These are phyloP conservation scores for Vulpes vulpes DNA, from an alignment of 2,113 vertebrate species.

Conservation along the genomic window DNA sequence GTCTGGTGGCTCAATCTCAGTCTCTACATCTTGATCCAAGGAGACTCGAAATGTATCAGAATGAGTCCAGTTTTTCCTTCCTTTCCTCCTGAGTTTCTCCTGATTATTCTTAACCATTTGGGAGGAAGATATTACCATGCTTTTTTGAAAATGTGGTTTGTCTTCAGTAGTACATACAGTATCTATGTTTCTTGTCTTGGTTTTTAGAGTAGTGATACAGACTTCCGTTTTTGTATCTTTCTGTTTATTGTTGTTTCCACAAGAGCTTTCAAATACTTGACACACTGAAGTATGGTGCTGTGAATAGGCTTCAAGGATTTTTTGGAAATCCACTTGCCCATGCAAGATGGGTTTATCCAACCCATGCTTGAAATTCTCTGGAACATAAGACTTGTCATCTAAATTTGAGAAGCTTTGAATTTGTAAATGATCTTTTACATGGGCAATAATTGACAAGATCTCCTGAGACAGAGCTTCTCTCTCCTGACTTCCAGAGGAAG, in stretches of 20 bases:
- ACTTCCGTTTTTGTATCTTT: constrained; percentile 65
- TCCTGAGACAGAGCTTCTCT: constrained; percentile 86
- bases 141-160: neutral
- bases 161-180: constrained; percentile 80
- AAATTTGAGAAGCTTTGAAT: constrained; percentile 89
- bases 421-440: constrained; percentile 86
- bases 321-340: constrained; percentile 86
- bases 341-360: constrained; percentile 80
- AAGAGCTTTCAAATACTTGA: constrained; percentile 85
- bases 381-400: constrained; percentile 92
- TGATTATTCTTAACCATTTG: neutral
- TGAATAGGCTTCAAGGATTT: constrained; percentile 88
- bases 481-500: constrained; percentile 65
- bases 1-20: neutral
- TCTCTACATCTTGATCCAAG: neutral
- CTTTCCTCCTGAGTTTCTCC: neutral
- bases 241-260: constrained; percentile 51
- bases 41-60: constrained; percentile 60
- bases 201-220: constrained; percentile 93
- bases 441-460: constrained; percentile 89
- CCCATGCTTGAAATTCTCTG: constrained; percentile 88
- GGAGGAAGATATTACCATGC: neutral
- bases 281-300: constrained; percentile 93
- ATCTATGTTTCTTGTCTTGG: constrained; percentile 85
- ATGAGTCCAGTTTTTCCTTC: neutral